A percentile compares a stretch with the other conserved stretches of the same genome.
phyloP scores from a whole-genome alignment of 2,113 vertebrate genomes.

The Gymnorhina tibicen region DNA sequence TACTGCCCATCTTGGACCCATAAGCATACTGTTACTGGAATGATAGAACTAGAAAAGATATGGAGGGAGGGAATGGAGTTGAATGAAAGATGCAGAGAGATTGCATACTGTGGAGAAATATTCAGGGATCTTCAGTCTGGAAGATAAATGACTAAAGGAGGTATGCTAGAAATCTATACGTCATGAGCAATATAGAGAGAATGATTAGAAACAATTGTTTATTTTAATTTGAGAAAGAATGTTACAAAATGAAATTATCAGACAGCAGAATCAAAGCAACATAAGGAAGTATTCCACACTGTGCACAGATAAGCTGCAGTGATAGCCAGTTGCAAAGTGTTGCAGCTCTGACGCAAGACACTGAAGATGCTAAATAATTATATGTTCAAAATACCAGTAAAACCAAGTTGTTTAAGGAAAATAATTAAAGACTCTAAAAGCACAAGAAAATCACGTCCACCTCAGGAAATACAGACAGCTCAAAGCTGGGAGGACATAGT shows the following conservation, averaged over 20 bases:
- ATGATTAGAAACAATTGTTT: background rate
- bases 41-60: background rate
- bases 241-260: background rate
- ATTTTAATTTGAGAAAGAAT: background rate
- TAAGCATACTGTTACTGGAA: background rate
- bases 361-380: background rate
- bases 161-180: background rate
- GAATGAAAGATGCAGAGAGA: background rate
- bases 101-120: background rate
- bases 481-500: background rate
- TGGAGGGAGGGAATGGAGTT: background rate
- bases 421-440: background rate
- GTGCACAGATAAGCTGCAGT: background rate
- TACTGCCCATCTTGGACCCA: background rate
- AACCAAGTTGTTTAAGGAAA: background rate
- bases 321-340: background rate
- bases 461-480: background rate
- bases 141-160: background rate
- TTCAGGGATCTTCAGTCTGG: background rate
- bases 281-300: background rate
- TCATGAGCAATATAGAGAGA: background rate
- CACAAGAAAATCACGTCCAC: background rate
- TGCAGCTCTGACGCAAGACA: background rate
- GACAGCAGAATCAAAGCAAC: background rate
- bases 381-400: background rate